Percentiles rank a stretch among this genome's conserved stretches.
Conservation (phyloP, 2,113 vertebrate genomes). For the Trogon surrucura region DNA sequence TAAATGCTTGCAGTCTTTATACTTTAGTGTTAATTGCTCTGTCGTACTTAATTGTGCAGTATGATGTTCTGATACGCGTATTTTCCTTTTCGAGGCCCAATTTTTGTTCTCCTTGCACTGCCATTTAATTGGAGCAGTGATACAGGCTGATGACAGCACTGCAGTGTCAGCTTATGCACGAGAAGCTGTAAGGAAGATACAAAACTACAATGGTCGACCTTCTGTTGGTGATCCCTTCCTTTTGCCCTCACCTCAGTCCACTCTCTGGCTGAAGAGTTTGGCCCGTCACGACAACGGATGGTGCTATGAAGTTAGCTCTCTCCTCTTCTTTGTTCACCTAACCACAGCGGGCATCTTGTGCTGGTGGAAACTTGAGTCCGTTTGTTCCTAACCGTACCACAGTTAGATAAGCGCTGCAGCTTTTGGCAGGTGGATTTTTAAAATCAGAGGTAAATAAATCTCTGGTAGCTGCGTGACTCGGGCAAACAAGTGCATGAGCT, state of each 20-base stretch:
- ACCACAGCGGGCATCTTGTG: not conserved
- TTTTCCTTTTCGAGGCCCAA: not conserved
- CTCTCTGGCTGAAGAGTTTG: not conserved
- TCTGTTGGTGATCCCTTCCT: not conserved
- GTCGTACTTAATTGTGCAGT: not conserved
- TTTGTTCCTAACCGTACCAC: not conserved
- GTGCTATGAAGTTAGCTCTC: not conserved
- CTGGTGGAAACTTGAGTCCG: not conserved
- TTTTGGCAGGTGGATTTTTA: not conserved
- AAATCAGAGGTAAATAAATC: not conserved
- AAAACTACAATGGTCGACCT: fast-evolving
- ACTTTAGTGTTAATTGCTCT: not conserved
- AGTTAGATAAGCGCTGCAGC: not conserved
- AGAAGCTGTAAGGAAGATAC: not conserved
- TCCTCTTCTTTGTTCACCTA: not conserved
- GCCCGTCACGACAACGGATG: fast-evolving
- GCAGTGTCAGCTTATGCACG: not conserved
- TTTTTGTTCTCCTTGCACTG: not conserved
- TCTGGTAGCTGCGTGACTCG: not conserved
- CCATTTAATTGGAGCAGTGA: not conserved
- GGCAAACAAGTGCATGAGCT: not conserved
- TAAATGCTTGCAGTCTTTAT: not conserved
- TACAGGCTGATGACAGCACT: not conserved
- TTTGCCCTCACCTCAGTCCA: not conserved
- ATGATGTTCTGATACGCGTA: not conserved